These are phyloP conservation scores for Prochilodus magdalenae DNA, from an alignment of 2,113 vertebrate genomes.

Conservation along the genomic window DNA sequence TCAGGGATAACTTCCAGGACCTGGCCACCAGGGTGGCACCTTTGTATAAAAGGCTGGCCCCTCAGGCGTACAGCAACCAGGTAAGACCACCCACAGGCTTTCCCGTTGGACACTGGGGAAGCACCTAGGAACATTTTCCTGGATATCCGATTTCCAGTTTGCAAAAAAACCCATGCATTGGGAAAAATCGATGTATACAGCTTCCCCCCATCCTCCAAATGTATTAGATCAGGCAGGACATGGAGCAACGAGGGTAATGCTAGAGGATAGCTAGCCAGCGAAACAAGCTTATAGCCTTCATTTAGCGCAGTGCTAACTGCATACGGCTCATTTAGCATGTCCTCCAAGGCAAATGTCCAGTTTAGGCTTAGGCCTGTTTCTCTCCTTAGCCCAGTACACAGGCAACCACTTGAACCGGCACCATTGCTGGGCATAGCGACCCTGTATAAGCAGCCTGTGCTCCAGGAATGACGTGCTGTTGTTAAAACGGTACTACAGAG, in stretches of 20 bases:
- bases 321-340: too few species aligned
- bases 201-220: too few species aligned
- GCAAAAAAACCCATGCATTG: too few species aligned
- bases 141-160: too few species aligned
- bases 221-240: too few species aligned
- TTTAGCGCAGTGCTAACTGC: too few species aligned
- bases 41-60: constrained; percentile 89
- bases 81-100: constrained; percentile 64
- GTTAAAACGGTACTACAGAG: neutral
- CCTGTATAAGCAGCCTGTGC: neutral
- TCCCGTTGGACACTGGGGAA: neutral
- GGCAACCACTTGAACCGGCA: neutral
- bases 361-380: neutral
- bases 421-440: neutral
- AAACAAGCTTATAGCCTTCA: too few species aligned
- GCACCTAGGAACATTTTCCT: too few species aligned
- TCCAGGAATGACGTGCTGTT: neutral
- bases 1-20: constrained; percentile 92
- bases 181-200: too few species aligned
- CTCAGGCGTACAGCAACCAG: constrained; percentile 97
- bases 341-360: too few species aligned
- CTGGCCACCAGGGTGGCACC: constrained; percentile 94
- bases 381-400: neutral
- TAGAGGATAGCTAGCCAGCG: too few species aligned
- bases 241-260: too few species aligned